A percentile compares a stretch with the other conserved stretches of the same genome.
phyloP scores from a whole-genome alignment of 2,113 vertebrate species.

The Zingel zingel region DNA sequence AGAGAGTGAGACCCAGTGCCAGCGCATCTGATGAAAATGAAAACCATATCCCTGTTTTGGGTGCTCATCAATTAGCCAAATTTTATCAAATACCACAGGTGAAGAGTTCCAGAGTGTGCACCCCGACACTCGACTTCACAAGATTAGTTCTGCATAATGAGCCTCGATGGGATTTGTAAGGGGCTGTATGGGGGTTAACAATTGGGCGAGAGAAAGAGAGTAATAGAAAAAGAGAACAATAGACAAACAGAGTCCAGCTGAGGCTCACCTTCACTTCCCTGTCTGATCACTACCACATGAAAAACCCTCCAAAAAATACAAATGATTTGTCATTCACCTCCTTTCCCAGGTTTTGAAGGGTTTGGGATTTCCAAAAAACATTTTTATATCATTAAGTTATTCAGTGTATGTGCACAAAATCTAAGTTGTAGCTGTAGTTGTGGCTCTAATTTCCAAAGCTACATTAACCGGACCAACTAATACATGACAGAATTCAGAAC shows the following conservation, averaged over 20 bases:
- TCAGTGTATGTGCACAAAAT: constrained; percentile 10
- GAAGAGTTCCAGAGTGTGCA: constrained; percentile 43
- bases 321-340: constrained; percentile 47
- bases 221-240: constrained; percentile 36
- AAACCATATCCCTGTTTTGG: constrained; percentile 32
- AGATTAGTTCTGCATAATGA: constrained; percentile 45
- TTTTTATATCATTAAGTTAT: constrained; percentile 34
- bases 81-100: constrained; percentile 56
- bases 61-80: constrained; percentile 60
- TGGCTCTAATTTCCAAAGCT: constrained; percentile 14
- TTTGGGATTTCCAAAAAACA: constrained; percentile 47
- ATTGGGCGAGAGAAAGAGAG: constrained; percentile 9
- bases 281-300: constrained; percentile 78
- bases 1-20: constrained; percentile 17
- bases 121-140: constrained; percentile 2
- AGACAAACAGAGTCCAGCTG: constrained; percentile 57
- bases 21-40: constrained; percentile 66
- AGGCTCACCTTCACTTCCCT: constrained; percentile 73
- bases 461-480: neutral
- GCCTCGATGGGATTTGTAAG: constrained; percentile 26
- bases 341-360: constrained; percentile 28
- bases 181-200: constrained; percentile 19
- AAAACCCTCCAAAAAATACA: constrained; percentile 42
- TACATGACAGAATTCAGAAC: constrained; percentile 1
- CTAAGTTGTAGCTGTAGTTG: neutral